Conservation (phyloP, 1,140 invertebrate genomes). For the Drosophila lowei region DNA sequence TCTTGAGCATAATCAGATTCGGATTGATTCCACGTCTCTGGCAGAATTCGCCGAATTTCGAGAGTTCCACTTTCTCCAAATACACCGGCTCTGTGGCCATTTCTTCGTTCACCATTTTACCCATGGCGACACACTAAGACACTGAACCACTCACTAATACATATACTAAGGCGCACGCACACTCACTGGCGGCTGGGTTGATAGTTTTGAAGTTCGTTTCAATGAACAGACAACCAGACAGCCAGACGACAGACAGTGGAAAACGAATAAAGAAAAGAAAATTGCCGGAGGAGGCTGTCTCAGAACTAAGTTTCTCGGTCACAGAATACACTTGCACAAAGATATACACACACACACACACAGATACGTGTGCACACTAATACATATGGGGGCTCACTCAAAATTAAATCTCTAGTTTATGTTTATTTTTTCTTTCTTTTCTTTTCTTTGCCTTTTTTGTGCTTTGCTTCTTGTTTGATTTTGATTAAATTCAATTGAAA, state of each 20-base stretch:
- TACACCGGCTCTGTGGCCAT: constrained; percentile 59
- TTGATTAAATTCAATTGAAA: constrained; percentile 83
- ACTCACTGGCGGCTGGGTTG: constrained; percentile 25
- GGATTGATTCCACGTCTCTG: constrained; percentile 85
- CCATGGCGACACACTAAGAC: constrained; percentile 38
- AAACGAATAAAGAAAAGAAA: too few species aligned
- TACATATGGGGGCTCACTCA: constrained; percentile 48
- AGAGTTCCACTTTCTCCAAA: constrained; percentile 69
- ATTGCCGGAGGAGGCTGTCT: constrained; percentile 3
- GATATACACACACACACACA: constrained; percentile 17
- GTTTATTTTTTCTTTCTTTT: constrained; percentile 28
- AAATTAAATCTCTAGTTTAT: constrained; percentile 68
- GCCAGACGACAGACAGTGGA: too few species aligned
- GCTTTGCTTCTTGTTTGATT: constrained; percentile 64
- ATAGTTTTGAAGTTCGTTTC: constrained; percentile 75
- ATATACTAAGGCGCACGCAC: neutral
- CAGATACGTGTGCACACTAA: constrained; percentile 20
- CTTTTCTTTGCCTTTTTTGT: constrained; percentile 41
- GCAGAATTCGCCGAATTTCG: constrained; percentile 78
- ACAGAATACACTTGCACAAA: constrained; percentile 44
- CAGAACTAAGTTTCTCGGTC: constrained; percentile 75
- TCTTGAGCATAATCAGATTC: constrained; percentile 90
- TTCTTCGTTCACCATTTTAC: constrained; percentile 76
- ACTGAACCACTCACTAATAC: constrained; percentile 11
- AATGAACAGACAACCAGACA: constrained; percentile 52